These are phyloP conservation scores for Vanessa tameamea DNA, from an alignment of 1,140 invertebrate species.

Conservation along the genomic window DNA sequence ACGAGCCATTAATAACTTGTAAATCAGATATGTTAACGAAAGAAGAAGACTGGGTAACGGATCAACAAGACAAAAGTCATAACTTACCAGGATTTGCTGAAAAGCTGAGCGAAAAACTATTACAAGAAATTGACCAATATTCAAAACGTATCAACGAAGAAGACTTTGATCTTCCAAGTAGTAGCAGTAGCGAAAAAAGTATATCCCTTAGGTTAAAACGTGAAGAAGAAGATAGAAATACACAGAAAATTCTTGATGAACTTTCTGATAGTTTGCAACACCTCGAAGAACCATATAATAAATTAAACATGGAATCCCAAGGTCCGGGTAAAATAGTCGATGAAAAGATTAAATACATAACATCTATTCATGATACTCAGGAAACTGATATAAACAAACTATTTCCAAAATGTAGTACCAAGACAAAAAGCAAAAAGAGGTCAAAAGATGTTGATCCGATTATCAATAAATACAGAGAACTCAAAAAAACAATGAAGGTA, in stretches of 20 bases:
- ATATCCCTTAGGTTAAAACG: slow-evolving; percentile 68
- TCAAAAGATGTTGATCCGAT: slow-evolving; percentile 76
- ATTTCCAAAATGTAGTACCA: slow-evolving; percentile 75
- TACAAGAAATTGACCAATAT: slow-evolving; percentile 88
- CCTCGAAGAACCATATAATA: slow-evolving; percentile 82
- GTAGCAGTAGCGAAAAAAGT: slow-evolving; percentile 76
- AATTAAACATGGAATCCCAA: slow-evolving; percentile 52
- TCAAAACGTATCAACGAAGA: slow-evolving; percentile 79
- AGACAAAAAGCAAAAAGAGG: slow-evolving; percentile 75
- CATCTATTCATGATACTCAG: slow-evolving; percentile 68
- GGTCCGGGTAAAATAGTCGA: slow-evolving; percentile 75
- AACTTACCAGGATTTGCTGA: slow-evolving; percentile 90
- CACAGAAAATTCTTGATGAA: slow-evolving; percentile 74
- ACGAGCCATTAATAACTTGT: slow-evolving; percentile 77
- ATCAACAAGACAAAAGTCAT: slow-evolving; percentile 84
- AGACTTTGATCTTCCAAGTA: slow-evolving; percentile 77
- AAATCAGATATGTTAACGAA: slow-evolving; percentile 77
- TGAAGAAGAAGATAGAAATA: slow-evolving; percentile 74
- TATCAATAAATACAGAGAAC: slow-evolving; percentile 75
- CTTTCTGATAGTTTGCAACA: slow-evolving; percentile 77
- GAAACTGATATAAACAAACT: slow-evolving; percentile 74
- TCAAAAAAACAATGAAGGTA: slow-evolving; percentile 74
- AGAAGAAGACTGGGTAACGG: slow-evolving; percentile 79
- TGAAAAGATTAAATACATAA: slow-evolving; percentile 75
- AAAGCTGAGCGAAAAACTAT: slow-evolving; percentile 86